Conservation (phyloP, 2,888 invertebrate species). For the Pristionchus maxplancki region DNA sequence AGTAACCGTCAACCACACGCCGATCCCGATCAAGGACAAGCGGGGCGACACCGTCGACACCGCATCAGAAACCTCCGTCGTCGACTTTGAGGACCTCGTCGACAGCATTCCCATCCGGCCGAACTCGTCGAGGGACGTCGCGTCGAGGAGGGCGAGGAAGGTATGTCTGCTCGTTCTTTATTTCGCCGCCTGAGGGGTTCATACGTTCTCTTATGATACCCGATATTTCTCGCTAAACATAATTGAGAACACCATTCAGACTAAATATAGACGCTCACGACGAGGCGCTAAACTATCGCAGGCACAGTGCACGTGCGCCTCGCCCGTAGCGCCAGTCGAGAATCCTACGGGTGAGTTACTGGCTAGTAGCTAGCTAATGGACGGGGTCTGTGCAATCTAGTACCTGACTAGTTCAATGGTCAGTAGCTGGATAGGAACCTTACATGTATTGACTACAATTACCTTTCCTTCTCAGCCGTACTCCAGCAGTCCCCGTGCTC, state of each 20-base stretch:
- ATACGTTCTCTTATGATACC: too few relatives aligned
- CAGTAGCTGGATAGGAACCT: too few relatives aligned
- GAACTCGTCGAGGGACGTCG: not conserved
- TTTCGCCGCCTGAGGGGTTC: too few relatives aligned
- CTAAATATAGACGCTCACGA: not conserved
- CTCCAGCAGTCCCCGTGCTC: not conserved
- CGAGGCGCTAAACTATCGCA: not conserved
- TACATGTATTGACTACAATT: too few relatives aligned
- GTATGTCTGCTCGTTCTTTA: too few relatives aligned
- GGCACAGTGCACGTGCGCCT: slow-evolving; percentile 6
- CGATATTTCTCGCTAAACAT: too few relatives aligned
- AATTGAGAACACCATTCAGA: too few relatives aligned
- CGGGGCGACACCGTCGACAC: not conserved
- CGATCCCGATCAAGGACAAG: slow-evolving; percentile 15
- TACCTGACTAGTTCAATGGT: too few relatives aligned
- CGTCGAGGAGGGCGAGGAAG: not conserved
- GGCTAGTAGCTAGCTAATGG: too few relatives aligned
- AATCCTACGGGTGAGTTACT: not conserved
- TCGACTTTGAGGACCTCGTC: slow-evolving; percentile 29
- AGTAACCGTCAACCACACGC: slow-evolving; percentile 32
- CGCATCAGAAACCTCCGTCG: not conserved
- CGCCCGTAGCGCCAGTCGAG: not conserved
- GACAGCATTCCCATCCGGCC: not conserved
- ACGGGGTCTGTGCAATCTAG: not conserved
- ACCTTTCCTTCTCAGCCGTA: not conserved